Evolutionary conservation across 1,140 invertebrate genomes (phyloP), one percentile per base, ranked within the genome.

Genomic region (Euura lappo): DNA sequence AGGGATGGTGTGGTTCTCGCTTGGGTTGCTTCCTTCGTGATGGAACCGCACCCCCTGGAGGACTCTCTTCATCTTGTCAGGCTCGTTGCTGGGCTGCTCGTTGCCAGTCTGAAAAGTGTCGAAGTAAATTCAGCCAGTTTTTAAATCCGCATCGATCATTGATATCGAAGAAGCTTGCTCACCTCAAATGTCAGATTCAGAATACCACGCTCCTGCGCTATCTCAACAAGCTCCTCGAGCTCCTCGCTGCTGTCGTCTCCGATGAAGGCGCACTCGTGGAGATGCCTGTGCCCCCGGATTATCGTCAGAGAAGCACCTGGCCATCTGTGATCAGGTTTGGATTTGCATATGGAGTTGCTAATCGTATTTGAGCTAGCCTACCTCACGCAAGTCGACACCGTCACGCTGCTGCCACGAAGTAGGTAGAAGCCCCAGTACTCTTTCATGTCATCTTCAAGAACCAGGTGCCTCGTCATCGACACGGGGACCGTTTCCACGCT

Each of bases 341-440:
- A 28, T 28, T 28, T 28, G 1, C 28, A 28, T 28, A 28, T 28
- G 28, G 28, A 28, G 28, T 51, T 72, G 11, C 8, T 68, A 69
- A 13, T 5, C 6, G 11, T 72, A 71, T 65, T 68, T 69, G 28
- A 28, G 13, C 13, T n/a, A 6, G 51, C 10, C 73, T 86, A 93
- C 92, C 93, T 92, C 6, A 92, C 91, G 86, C 94, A 95, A 72
- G 93, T 90, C 2, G 93, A 93, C 2, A 95, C 91, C 1, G 91
- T 93, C 4, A 94, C 92, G 5, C 89, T 90, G 8, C 93, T 94
- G 2, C 93, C 94, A 77, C 90, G 89, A 2, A 94, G 85, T n/a
- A 95, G 84, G 81, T 94, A 95, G 83, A 95, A 95, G 6, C 94
- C 93, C 93, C 93, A 95, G 80, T 94, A 95, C 82, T 95, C 93